Percentiles rank a stretch among this genome's conserved stretches.
Conservation (phyloP, 2,888 invertebrate species). For the Hydraecia micacea region DNA sequence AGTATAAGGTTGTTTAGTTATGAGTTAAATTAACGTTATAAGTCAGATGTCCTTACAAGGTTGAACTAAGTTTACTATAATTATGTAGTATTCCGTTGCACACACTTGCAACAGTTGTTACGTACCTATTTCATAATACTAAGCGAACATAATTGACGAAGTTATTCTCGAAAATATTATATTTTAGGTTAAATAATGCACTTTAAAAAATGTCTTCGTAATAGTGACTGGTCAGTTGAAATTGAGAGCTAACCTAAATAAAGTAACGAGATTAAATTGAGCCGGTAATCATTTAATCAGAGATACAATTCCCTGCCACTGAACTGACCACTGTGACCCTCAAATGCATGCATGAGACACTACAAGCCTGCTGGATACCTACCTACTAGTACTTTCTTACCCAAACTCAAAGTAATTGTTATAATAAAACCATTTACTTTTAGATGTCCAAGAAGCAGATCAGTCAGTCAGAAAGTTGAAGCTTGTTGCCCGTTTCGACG, state of each 20-base stretch:
- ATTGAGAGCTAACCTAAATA: conserved; percentile 48
- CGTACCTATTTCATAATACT: conserved; percentile 38
- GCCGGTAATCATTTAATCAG: conserved; percentile 41
- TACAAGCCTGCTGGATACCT: neutral
- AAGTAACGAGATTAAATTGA: conserved; percentile 37
- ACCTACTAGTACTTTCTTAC: neutral
- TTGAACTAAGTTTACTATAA: conserved; percentile 47
- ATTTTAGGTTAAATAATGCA: conserved; percentile 14
- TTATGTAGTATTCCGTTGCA: conserved; percentile 36
- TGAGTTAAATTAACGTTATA: conserved; percentile 7
- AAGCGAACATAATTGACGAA: conserved; percentile 12
- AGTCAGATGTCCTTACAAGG: conserved; percentile 61
- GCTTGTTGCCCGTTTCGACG: neutral
- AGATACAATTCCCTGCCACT: neutral
- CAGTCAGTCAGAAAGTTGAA: neutral
- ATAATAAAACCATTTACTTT: neutral
- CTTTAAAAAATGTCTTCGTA: conserved; percentile 25
- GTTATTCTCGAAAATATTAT: conserved; percentile 18
- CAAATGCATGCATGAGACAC: neutral
- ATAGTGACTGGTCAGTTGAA: conserved; percentile 12
- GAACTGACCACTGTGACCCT: neutral
- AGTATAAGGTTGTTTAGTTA: conserved; percentile 6
- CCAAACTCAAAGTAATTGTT: neutral
- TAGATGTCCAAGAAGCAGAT: neutral
- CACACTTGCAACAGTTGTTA: conserved; percentile 40